Conservation (phyloP, 2,888 invertebrate genomes). For the Lottia scabra region DNA sequence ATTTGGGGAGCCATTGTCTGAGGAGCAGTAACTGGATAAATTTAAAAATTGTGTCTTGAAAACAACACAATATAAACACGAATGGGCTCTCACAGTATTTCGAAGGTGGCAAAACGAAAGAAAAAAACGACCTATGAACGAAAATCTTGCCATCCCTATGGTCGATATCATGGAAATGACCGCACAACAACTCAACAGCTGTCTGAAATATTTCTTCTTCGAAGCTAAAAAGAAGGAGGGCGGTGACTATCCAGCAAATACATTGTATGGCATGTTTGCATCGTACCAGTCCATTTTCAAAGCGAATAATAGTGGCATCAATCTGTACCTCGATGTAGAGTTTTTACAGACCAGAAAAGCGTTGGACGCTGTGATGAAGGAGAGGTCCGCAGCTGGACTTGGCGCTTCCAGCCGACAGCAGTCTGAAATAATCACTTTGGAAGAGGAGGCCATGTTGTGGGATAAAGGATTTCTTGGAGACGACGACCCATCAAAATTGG, state of each 20-base stretch:
- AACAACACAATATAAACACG: slow-evolving; percentile 2
- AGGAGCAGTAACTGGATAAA: not conserved
- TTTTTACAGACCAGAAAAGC: not conserved
- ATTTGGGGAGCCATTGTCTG: slow-evolving; percentile 9
- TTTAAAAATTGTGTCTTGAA: slow-evolving; percentile 4
- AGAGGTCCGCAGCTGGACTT: not conserved
- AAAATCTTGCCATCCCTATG: not conserved
- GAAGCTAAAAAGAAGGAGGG: not conserved
- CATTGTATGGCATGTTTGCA: slow-evolving; percentile 9
- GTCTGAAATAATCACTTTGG: not conserved
- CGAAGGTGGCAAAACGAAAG: slow-evolving; percentile 1
- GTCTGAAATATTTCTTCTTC: slow-evolving; percentile 1
- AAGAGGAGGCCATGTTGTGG: not conserved
- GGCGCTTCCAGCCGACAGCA: not conserved
- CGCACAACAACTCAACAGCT: not conserved
- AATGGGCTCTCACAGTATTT: slow-evolving; percentile 2
- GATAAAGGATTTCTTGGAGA: slow-evolving; percentile 5
- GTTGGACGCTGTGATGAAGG: slow-evolving; percentile 6
- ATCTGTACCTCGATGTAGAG: not conserved
- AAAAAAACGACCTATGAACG: not conserved
- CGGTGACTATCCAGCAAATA: slow-evolving; percentile 5
- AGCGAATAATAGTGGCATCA: not conserved
- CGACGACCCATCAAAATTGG: not conserved
- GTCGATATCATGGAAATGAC: slow-evolving; percentile 4
- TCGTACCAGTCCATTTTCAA: not conserved